Evolutionary conservation across 2,888 invertebrate genomes (phyloP), one percentile per base, ranked within the genome.

Genomic region (Agonopterix heracliana): DNA sequence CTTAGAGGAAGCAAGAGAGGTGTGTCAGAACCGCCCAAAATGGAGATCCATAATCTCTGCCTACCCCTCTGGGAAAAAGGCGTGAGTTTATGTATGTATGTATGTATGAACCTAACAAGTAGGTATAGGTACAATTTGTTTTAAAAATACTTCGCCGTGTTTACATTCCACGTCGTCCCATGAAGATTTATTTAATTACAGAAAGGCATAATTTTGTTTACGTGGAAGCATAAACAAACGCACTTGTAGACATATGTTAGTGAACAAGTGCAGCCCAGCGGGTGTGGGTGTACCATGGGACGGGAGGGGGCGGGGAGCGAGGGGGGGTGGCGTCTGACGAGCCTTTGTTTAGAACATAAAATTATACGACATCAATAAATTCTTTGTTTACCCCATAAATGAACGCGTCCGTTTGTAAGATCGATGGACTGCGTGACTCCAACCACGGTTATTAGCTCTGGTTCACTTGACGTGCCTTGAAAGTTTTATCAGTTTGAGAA

Each of bases 361-460:
- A 83, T 84, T 87, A 87, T 87, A 88, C 83, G 85, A 85, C 82
- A 77, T 70, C 76, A 76, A 86, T 87, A 87, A 87, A 88, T 82
- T 81, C 76, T 81, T 78, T 87, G 84, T 87, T 86, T 85, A 85
- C 80, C 66, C 74, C 72, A 80, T 78, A 81, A 80, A 82, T 79
- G 76, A 80, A 78, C 70, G 76, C 72, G 72, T 74, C 70, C 69
- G 68, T 66, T 65, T 67, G 66, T 62, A 68, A 72, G 68, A 75
- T 62, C 64, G 68, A 75, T 75, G 65, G 71, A 66, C 72, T 63
- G 63, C 65, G 71, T 64, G 78, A 70, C 68, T 72, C 60, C 57
- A 55, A 53, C 54, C 54, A 56, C 49, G 52, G 51, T 59, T 55
- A 54, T 56, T 57, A 46, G 51, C 43, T 48, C 26, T 42, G 48